Conservation (phyloP, 1,140 invertebrate species). For the Mycetomoellerius zeteki region DNA sequence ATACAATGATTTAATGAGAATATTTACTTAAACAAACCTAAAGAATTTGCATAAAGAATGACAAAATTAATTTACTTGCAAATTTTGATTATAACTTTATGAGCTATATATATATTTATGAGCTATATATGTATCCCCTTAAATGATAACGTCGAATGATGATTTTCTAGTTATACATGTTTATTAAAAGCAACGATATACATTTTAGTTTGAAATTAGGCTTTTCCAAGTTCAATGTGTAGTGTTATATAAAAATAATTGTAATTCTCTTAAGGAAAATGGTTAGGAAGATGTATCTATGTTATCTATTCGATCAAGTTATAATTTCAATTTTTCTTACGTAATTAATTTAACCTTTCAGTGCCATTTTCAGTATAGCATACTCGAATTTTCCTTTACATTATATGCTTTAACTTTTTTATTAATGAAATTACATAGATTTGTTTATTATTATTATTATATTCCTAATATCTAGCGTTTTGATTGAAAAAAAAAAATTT, state of each 20-base stretch:
- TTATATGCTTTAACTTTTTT: no score
- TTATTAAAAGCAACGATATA: background rate
- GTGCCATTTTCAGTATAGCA: no score
- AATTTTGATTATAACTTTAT: slow-evolving; percentile 18
- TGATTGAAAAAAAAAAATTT: no score
- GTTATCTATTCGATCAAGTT: background rate
- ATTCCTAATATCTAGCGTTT: no score
- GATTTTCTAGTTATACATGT: background rate
- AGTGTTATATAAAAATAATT: no score
- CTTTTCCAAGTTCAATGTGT: background rate
- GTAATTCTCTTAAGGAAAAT: background rate
- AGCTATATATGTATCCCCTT: background rate
- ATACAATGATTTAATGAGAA: background rate
- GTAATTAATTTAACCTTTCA: background rate
- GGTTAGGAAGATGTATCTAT: background rate
- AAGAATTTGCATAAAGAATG: slow-evolving; percentile 1
- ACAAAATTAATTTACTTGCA: slow-evolving; percentile 22
- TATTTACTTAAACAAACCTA: slow-evolving; percentile 14
- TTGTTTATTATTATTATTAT: no score
- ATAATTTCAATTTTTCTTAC: slow-evolving; percentile 1
- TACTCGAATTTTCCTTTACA: no score
- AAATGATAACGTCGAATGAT: background rate
- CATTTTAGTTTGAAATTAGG: background rate
- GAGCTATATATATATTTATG: background rate
- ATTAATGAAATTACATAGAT: no score